Evolutionary conservation across 1,140 invertebrate species (phyloP), one percentile per base, ranked within the genome.

Genomic region (Trichomalopsis sarcophagae): DNA sequence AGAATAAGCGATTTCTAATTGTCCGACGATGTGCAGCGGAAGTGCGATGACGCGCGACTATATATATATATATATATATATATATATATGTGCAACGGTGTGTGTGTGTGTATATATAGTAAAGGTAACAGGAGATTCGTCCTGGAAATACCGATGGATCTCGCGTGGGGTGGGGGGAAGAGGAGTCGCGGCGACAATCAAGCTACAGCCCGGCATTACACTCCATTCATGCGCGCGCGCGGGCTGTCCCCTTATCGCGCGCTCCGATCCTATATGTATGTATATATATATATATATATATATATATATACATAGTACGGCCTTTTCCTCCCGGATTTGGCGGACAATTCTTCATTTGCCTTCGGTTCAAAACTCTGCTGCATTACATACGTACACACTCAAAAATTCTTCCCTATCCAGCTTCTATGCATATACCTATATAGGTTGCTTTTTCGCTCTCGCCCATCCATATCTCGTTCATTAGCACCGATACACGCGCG

Each of bases 291-390:
- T n/a, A n/a, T 84, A 44, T 44, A 10, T 44, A 10, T 84, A 44
- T 10, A 10, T 6, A 6, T 44, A 10, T 44, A 44, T 44, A 44
- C 9, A 44, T 44, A 44, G 40, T 44, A 83, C 84, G 75, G 66
- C 71, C 78, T 85, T 68, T 66, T 80, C 30, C 77, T 73, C 50
- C 84, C 88, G 88, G 89, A 90, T 91, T 93, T 90, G 89, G 89
- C 91, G 91, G 90, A 92, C 92, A 93, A 93, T 93, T 93, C 92
- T 92, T 93, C 92, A 93, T 93, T 93, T 93, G 92, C 91, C 90
- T 92, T 89, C 91, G 88, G 89, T 10, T 44, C 91, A 91, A 92
- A 92, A 36, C 4, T 36, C 33, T 4, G 5, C 89, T 91, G 87
- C 82, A 88, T 86, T 86, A 86, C 82, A 87, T 84, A 82, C 87